Base-by-base conservation (phyloP, 2,797 vertebrate species). In the Lagorchestes hirsutus region DNA sequence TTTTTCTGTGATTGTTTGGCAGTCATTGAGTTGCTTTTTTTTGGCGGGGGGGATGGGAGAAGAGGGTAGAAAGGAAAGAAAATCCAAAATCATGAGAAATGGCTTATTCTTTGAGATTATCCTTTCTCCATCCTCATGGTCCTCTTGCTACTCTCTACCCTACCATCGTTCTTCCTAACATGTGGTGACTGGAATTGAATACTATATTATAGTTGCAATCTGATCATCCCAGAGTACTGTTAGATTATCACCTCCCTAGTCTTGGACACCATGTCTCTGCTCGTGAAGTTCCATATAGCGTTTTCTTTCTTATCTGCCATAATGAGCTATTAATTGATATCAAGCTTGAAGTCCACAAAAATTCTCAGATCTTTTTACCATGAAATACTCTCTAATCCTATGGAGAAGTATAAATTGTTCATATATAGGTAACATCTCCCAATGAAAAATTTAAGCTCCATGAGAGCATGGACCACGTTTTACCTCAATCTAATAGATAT, bases 61-160 rank as follows among this genome's bases (percentile, higher is more conserved):
- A n/a, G 12, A 29, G n/a, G 18, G n/a, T 27, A 56, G 1, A 40
- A n/a, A 54, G 10, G 50, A 96, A 95, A 91, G 54, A 94, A 96
- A 87, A n/a, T 59, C 10, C 8, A 67, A 50, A 4, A 56, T 96
- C 46, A 29, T 52, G 46, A 92, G 50, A 95, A 90, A 57, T 54
- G 0, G 29, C 1, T 46, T 92, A 3, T 28, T 67, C 1, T 55
- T 95, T 56, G 90, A 16, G n/a, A 11, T 87, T 59, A 54, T 90
- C 56, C 67, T 34, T 50, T 87, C 22, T 87, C 74, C 9, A 87
- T 87, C 40, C 22, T 27, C 74, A 27, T 50, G 27, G 74, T 87
- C 24, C 18, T 50, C 40, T 62, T 59, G 74, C 6, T 82, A 8
- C 67, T 82, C n/a, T 46, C 67, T 82, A 22, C 8, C n/a, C 4